Evolutionary conservation across 2,888 invertebrate genomes (phyloP), one percentile per base, ranked within the genome.

Genomic region (Arctia plantaginis): DNA sequence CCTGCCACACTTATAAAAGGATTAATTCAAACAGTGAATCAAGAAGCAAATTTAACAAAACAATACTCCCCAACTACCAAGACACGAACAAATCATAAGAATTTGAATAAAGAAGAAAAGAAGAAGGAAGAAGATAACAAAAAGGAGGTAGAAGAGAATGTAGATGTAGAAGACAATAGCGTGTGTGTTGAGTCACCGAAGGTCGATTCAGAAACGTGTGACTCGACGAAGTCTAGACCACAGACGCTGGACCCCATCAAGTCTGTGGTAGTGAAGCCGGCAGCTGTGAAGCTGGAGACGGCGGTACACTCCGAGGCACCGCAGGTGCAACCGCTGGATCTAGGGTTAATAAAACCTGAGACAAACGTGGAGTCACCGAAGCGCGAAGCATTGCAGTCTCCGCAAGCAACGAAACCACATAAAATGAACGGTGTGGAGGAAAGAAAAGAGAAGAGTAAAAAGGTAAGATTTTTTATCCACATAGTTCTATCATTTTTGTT

Each of bases 51-150:
- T 62, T 35, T 27, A 8, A 6, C 47, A 23, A 70, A 70, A 62
- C 27, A 55, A 3, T 55, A 55, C 13, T 69, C 69, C 0, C 51
- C 72, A 4, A 41, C 62, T 44, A 27, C 81, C 44, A 82, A 80
- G 30, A 81, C 87, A 76, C 83, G 59, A 39, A n/a, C 27, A 1
- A 39, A 51, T 39, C 33, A n/a, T 59, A 69, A 84, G 30, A 85
- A 83, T 69, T 81, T 82, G 23, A 83, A 79, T 55, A 86, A 80
- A 71, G 86, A 82, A 66, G 79, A 79, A 23, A 27, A 72, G 33
- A 76, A 76, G 27, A 12, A 15, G 6, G 76, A 72, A 23, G 69
- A 41, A 65, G 27, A 79, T 15, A n/a, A 72, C 20, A 75, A 78
- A 30, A 3, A 6, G 1, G 73, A 70, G 10, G 69, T 10, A 64